Evolutionary conservation across 2,113 vertebrate species (phyloP).

Genomic region (Perca schrenkii): DNA sequence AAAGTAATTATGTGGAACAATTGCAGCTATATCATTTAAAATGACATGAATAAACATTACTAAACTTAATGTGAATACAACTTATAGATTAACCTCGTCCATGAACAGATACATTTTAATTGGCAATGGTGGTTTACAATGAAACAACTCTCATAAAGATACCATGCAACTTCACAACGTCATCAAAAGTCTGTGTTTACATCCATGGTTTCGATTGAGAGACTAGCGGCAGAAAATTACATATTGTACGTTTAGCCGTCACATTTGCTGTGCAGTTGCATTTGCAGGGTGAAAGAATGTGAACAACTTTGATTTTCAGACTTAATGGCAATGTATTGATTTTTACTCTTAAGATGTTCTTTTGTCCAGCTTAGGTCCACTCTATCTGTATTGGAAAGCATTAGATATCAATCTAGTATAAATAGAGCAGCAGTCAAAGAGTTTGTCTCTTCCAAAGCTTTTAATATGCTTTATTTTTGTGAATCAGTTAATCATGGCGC

Average conservation of each 20-base stretch:
- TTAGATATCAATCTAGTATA: background rate
- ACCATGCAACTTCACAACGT: too few relatives aligned
- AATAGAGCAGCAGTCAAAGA: background rate
- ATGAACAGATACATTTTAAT: too few relatives aligned
- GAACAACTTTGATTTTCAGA: background rate
- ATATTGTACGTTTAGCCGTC: background rate
- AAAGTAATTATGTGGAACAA: too few relatives aligned
- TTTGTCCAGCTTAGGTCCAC: background rate
- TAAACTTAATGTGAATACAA: too few relatives aligned
- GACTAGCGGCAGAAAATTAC: too few relatives aligned
- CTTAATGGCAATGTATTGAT: background rate
- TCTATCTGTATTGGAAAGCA: background rate
- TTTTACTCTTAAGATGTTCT: background rate
- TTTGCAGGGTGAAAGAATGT: background rate
- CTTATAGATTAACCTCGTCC: too few relatives aligned
- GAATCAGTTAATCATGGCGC: slow-evolving; percentile 25
- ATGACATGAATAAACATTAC: too few relatives aligned
- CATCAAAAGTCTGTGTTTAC: too few relatives aligned
- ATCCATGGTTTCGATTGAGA: too few relatives aligned
- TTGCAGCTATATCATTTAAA: too few relatives aligned
- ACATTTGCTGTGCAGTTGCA: slow-evolving; percentile 24
- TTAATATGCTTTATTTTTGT: slow-evolving; percentile 10
- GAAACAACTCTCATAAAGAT: too few relatives aligned
- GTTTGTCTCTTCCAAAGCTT: background rate
- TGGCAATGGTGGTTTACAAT: too few relatives aligned